Percentiles rank a stretch among this genome's conserved stretches.
Conservation (phyloP, 2,113 vertebrate species). For the Gallinago media region DNA sequence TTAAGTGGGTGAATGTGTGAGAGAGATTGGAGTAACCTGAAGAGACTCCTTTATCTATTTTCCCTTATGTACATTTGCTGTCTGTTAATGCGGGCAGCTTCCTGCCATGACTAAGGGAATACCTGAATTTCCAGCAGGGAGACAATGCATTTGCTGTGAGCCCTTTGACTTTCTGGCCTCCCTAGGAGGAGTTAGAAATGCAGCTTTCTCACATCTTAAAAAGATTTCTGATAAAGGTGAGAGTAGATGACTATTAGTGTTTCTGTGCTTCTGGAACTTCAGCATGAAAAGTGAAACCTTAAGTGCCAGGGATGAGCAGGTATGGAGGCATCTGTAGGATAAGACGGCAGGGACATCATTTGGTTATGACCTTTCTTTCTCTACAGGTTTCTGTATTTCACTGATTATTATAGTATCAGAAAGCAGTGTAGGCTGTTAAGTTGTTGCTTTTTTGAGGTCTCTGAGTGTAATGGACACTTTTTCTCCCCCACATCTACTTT, state of each 20-base stretch:
- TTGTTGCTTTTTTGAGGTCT: constrained; percentile 4
- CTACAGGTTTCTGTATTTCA: neutral
- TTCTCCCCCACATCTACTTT: neutral
- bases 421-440: neutral
- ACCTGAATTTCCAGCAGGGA: neutral
- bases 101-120: neutral
- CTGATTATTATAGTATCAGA: neutral
- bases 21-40: neutral
- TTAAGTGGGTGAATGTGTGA: neutral
- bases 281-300: neutral
- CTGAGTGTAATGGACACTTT: neutral
- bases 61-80: neutral
- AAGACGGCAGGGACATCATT: neutral
- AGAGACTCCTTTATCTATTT: neutral
- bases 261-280: neutral
- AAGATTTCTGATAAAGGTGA: neutral
- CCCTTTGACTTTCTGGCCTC: neutral
- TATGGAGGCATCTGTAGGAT: neutral
- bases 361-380: neutral
- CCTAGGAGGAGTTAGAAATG: neutral
- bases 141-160: neutral
- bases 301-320: neutral
- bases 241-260: neutral
- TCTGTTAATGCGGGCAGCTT: neutral
- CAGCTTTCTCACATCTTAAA: neutral